A percentile compares a stretch with the other conserved stretches of the same genome.
phyloP scores from a whole-genome alignment of 2,888 invertebrate species.

The Callinectes sapidus region DNA sequence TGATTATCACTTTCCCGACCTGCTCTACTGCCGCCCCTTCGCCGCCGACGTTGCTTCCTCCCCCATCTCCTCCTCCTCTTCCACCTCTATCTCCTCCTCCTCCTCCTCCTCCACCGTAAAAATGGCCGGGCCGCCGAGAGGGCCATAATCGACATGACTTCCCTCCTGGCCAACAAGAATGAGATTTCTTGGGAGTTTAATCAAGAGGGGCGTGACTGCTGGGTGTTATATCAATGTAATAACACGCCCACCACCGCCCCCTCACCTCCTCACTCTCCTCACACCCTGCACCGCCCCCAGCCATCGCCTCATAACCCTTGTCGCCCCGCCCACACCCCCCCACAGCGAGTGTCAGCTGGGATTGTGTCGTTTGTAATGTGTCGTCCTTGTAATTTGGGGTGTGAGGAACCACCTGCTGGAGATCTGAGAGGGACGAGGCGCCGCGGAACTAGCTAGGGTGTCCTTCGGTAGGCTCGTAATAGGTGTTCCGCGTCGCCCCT shows the following conservation, averaged over 20 bases:
- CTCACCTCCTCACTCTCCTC: background rate
- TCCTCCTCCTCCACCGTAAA: constrained; percentile 16
- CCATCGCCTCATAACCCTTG: constrained; percentile 7
- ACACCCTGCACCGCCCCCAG: background rate
- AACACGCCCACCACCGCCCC: constrained; percentile 18
- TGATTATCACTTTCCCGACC: constrained; percentile 31
- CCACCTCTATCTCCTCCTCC: background rate
- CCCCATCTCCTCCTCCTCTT: background rate
- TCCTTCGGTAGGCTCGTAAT: background rate
- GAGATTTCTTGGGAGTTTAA: constrained; percentile 44
- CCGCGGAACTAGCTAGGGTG: background rate
- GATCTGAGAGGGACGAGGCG: background rate
- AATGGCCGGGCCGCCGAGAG: constrained; percentile 11
- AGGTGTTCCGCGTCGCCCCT: background rate
- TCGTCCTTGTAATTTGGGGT: constrained; percentile 15
- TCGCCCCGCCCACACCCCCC: background rate
- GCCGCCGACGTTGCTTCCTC: background rate
- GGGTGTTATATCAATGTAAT: constrained; percentile 36
- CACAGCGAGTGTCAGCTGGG: background rate
- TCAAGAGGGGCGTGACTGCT: constrained; percentile 39
- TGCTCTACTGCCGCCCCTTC: background rate
- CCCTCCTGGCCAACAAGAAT: constrained; percentile 38
- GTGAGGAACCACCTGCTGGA: constrained; percentile 16
- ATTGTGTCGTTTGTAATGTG: constrained; percentile 34
- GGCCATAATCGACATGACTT: constrained; percentile 30